A percentile compares a stretch with the other conserved stretches of the same genome.
Conservation (phyloP, 1,140 invertebrate genomes). For the Ostrea denselamellosa region DNA sequence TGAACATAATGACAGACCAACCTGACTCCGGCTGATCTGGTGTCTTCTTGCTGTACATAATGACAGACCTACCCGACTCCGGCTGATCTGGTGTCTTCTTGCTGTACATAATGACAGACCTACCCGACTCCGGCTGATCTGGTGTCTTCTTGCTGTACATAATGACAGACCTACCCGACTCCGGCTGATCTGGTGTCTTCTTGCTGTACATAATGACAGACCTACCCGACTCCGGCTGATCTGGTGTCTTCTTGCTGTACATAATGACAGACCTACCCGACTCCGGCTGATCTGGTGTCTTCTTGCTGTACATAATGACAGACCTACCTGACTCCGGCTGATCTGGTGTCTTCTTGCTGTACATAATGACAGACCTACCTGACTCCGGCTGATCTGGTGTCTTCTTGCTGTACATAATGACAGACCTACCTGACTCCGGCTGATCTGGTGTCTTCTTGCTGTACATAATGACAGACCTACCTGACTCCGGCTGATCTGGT, state of each 20-base stretch:
- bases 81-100: conserved; percentile 47
- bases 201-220: conserved; percentile 80
- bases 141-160: conserved; percentile 80
- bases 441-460: too few relatives aligned
- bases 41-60: too few relatives aligned
- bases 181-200: conserved; percentile 40
- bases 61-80: conserved; percentile 56
- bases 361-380: too few relatives aligned
- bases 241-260: conserved; percentile 75
- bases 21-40: too few relatives aligned
- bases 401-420: too few relatives aligned
- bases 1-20: too few relatives aligned
- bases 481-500: too few relatives aligned
- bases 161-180: conserved; percentile 56
- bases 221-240: conserved; percentile 58
- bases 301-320: conserved; percentile 80
- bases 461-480: too few relatives aligned
- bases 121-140: conserved; percentile 59
- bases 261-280: conserved; percentile 77
- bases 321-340: conserved; percentile 57
- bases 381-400: too few relatives aligned
- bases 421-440: too few relatives aligned
- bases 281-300: conserved; percentile 42
- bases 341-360: conserved; percentile 55
- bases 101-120: conserved; percentile 80